Conservation (phyloP, 2,113 vertebrate species). For the Micronisus gabar region DNA sequence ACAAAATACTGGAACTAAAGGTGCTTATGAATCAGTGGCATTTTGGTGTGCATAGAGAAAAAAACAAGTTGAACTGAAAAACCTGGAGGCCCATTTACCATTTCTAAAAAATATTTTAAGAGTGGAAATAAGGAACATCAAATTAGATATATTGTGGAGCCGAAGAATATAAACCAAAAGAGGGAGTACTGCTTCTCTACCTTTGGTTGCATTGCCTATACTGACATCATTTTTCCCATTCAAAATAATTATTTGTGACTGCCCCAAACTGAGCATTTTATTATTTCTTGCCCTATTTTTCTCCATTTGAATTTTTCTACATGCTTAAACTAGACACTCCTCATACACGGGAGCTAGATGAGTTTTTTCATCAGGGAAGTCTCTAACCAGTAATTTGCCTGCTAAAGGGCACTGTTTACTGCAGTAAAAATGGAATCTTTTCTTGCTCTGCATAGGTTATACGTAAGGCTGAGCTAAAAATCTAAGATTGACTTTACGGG, state of each 20-base stretch:
- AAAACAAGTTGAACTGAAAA: background rate
- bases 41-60: background rate
- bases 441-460: background rate
- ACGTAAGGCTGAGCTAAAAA: background rate
- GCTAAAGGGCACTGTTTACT: constrained; percentile 9
- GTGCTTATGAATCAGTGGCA: background rate
- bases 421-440: background rate
- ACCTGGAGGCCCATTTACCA: background rate
- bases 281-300: background rate
- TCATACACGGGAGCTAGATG: background rate
- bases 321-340: background rate
- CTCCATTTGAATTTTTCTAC: background rate
- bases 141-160: background rate
- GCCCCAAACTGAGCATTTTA: background rate
- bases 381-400: constrained; percentile 10
- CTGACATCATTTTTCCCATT: background rate
- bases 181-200: background rate
- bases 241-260: background rate
- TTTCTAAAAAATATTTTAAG: background rate
- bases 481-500: background rate
- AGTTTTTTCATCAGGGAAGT: background rate
- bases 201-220: background rate
- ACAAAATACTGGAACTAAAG: background rate
- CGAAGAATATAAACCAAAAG: background rate
- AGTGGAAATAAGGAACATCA: background rate